These are phyloP conservation scores for Channa argus DNA, from an alignment of 2,113 vertebrate genomes.

Conservation along the genomic window DNA sequence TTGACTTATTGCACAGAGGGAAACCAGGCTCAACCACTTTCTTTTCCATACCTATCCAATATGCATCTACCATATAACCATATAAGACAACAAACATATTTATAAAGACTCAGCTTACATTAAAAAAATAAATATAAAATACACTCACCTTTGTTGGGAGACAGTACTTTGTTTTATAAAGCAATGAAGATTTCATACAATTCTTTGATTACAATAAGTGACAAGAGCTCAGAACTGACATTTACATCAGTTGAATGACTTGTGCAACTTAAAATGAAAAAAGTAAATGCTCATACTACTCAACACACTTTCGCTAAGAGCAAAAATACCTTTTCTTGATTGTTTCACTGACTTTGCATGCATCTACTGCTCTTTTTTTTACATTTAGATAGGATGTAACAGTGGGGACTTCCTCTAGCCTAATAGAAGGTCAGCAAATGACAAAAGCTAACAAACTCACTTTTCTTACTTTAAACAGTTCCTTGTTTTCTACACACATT, in stretches of 20 bases:
- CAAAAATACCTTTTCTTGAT: neutral
- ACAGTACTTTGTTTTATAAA: neutral
- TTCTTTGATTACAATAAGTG: neutral
- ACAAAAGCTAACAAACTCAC: slow-evolving; percentile 13
- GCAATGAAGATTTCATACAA: neutral
- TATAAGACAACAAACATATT: too few species aligned
- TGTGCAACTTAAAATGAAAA: slow-evolving; percentile 13
- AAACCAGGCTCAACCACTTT: too few species aligned
- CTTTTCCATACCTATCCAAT: too few species aligned
- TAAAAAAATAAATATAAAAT: too few species aligned
- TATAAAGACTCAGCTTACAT: too few species aligned
- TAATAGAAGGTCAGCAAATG: slow-evolving; percentile 21
- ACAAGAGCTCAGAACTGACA: slow-evolving; percentile 16
- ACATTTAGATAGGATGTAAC: slow-evolving; percentile 7
- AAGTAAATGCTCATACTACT: neutral
- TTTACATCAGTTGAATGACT: slow-evolving; percentile 23
- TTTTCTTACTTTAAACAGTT: slow-evolving; percentile 5
- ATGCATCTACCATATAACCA: too few species aligned
- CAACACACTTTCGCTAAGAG: neutral
- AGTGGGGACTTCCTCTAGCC: neutral
- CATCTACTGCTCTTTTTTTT: neutral
- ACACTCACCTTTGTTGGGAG: too few species aligned
- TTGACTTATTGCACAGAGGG: too few species aligned
- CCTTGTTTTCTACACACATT: neutral
- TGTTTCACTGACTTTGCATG: slow-evolving; percentile 26